Evolutionary conservation across 2,888 invertebrate genomes (phyloP), one percentile per base, ranked within the genome.

Genomic region (Odontothrips loti): DNA sequence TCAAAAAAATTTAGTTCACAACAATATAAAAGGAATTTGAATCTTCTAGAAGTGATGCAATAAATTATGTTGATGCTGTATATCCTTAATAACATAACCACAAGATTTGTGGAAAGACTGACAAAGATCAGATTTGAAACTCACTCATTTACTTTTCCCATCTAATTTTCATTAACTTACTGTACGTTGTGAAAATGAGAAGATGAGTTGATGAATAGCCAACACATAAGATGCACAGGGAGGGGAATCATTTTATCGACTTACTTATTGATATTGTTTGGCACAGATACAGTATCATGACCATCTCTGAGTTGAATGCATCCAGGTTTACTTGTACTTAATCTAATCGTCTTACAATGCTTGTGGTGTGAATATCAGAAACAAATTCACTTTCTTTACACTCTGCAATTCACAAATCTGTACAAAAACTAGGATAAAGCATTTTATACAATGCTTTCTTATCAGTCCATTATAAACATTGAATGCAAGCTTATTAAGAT

Each of bases 401-500:
- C 23, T 75, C 23, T 27, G 23, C 68, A 75, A 75, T 75, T 75
- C 68, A 75, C 27, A 75, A 75, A 23, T 75, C 68, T 75, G 68
- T 75, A 75, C 68, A 75, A 75, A 75, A 75, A 75, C 68, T 75
- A 75, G 27, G 68, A 75, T 27, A 27, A 75, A 75, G 68, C 68
- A 75, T 75, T 75, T 75, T 27, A 75, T 75, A 75, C 68, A 75
- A 75, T 75, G 68, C 68, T 75, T 27, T 27, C 68, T 75, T 75
- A 75, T 75, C 68, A 75, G 68, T 75, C 68, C 68, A 75, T 75
- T 75, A 75, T 75, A 75, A 27, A 75, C 68, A 75, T 75, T 75
- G 8, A 75, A 75, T 75, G 68, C 68, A 75, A 75, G 68, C 68
- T 75, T 75, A 75, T 23, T 75, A 75, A 23, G 68, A 75, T 75